Evolutionary conservation across 1,140 invertebrate species (phyloP).

Genomic region (Sesamia nonagrioides): DNA sequence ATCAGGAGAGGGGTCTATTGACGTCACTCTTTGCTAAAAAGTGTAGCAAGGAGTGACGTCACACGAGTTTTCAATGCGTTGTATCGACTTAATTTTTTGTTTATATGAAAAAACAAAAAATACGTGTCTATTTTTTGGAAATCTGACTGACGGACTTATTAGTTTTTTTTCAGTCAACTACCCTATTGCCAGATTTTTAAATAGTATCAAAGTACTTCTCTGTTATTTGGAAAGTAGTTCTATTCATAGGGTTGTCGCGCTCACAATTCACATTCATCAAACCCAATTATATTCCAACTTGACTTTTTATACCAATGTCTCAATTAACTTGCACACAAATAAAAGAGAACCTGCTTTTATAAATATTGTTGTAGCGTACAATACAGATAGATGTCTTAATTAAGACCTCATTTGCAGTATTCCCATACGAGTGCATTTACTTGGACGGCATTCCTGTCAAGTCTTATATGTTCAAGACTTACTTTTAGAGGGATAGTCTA

Average conservation of each 20-base stretch:
- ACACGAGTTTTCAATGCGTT: no score
- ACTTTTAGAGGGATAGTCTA: background rate
- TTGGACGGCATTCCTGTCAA: constrained; percentile 43
- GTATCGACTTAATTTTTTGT: no score
- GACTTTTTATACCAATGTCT: constrained; percentile 29
- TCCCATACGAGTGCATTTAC: constrained; percentile 41
- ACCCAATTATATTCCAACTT: constrained; percentile 26
- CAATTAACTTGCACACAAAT: constrained; percentile 38
- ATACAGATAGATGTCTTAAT: constrained; percentile 48
- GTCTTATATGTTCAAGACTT: background rate
- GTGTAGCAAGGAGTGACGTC: no score
- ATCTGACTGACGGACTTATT: no score
- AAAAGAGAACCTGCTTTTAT: constrained; percentile 27
- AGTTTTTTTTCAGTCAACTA: no score
- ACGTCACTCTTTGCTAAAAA: no score
- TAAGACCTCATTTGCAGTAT: constrained; percentile 38
- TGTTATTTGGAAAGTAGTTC: background rate
- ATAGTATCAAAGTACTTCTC: no score
- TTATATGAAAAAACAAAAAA: no score
- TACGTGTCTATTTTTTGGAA: no score
- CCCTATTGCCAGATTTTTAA: no score
- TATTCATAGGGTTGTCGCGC: background rate
- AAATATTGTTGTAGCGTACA: constrained; percentile 37
- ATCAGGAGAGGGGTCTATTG: no score
- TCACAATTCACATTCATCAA: constrained; percentile 15